These are phyloP conservation scores for Cerastis leucographa DNA, from an alignment of 2,888 invertebrate species.

Conservation along the genomic window DNA sequence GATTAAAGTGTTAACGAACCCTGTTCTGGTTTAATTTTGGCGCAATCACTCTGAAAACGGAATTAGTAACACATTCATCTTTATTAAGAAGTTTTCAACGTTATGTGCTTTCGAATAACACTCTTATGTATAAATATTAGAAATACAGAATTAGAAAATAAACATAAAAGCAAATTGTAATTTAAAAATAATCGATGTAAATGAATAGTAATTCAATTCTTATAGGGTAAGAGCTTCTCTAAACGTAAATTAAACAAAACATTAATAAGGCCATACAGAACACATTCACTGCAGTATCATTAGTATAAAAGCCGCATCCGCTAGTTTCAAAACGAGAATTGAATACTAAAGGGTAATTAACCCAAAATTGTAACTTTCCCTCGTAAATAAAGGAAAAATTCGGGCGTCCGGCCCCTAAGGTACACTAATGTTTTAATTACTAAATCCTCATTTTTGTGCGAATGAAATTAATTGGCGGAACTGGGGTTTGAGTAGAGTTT, in stretches of 20 bases:
- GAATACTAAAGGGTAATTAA: constrained; percentile 57
- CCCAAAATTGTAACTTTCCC: constrained; percentile 46
- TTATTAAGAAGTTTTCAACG: not conserved
- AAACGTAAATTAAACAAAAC: not conserved
- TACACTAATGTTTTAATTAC: constrained; percentile 58
- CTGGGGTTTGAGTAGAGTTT: constrained; percentile 22
- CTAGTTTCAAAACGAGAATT: constrained; percentile 48
- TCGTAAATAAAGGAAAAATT: constrained; percentile 46
- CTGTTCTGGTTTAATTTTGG: not conserved
- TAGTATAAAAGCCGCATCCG: constrained; percentile 42
- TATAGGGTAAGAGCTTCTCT: not conserved
- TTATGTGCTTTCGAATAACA: not conserved
- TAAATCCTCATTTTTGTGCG: constrained; percentile 47
- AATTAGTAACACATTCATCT: not conserved
- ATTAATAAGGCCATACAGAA: constrained; percentile 13
- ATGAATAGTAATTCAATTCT: not conserved
- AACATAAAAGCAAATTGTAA: not conserved
- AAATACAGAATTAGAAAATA: not conserved
- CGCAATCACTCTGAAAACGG: not conserved
- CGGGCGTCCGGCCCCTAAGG: constrained; percentile 15
- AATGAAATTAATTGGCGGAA: constrained; percentile 43
- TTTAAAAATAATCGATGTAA: not conserved
- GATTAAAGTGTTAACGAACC: not conserved
- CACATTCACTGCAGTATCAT: constrained; percentile 34
- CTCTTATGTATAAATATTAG: not conserved